Evolutionary conservation across 2,113 vertebrate species (phyloP).

Genomic region (Gobius niger): DNA sequence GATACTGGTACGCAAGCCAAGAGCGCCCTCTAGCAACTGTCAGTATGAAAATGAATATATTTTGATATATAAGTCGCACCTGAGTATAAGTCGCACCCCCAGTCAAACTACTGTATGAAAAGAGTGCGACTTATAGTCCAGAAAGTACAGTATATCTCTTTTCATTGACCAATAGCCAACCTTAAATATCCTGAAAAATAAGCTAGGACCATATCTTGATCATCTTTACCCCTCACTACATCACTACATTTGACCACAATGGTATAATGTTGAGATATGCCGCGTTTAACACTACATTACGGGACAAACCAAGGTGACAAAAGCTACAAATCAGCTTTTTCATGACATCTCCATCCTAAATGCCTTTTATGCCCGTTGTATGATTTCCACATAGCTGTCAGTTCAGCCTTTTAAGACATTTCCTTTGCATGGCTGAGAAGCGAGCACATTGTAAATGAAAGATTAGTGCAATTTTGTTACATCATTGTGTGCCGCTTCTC

Average conservation of each 20-base stretch:
- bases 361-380: constrained; percentile 32
- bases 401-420: constrained; percentile 55
- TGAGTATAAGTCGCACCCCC: too few species aligned
- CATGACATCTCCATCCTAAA: constrained; percentile 16
- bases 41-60: too few species aligned
- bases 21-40: too few species aligned
- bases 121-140: too few species aligned
- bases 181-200: too few species aligned
- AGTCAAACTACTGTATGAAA: too few species aligned
- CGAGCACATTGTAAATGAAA: constrained; percentile 67
- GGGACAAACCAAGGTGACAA: constrained; percentile 15
- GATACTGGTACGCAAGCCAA: too few species aligned
- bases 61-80: too few species aligned
- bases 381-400: constrained; percentile 26
- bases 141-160: too few species aligned
- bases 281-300: constrained; percentile 12
- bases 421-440: constrained; percentile 62
- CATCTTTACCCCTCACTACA: not conserved
- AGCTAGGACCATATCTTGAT: too few species aligned
- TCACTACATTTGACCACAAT: not conserved
- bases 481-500: constrained; percentile 68
- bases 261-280: constrained; percentile 1
- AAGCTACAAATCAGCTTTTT: constrained; percentile 15
- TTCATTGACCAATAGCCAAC: too few species aligned
- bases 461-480: constrained; percentile 68